Conservation (phyloP, 1,140 invertebrate species). For the Tigriopus japonicus region DNA sequence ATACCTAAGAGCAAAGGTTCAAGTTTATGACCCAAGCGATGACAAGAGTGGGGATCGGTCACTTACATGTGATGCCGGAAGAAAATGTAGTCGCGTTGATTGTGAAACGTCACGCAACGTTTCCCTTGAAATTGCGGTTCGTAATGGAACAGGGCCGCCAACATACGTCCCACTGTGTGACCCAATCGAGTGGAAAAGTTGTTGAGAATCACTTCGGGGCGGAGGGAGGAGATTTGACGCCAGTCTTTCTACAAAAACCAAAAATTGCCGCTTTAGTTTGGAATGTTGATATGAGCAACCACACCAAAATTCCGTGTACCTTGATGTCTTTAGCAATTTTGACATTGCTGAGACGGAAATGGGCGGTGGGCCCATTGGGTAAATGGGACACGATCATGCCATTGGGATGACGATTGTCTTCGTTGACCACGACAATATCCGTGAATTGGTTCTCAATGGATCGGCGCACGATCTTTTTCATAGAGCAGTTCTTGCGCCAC, state of each 20-base stretch:
- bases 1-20: slow-evolving; percentile 41
- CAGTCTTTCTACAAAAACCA: slow-evolving; percentile 9
- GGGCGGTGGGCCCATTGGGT: slow-evolving; percentile 83
- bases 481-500: slow-evolving; percentile 57
- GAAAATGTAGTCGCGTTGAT: slow-evolving; percentile 97
- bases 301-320: slow-evolving; percentile 16
- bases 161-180: slow-evolving; percentile 67
- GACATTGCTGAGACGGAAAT: slow-evolving; percentile 56
- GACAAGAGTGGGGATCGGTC: background rate
- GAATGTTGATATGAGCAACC: background rate
- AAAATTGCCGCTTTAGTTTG: background rate
- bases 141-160: slow-evolving; percentile 90
- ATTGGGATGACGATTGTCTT: slow-evolving; percentile 68
- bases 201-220: slow-evolving; percentile 87
- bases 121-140: slow-evolving; percentile 83
- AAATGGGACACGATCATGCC: slow-evolving; percentile 79
- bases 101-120: slow-evolving; percentile 88
- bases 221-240: slow-evolving; percentile 45
- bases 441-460: slow-evolving; percentile 57
- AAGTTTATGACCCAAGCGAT: background rate
- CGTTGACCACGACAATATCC: slow-evolving; percentile 81
- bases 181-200: slow-evolving; percentile 91
- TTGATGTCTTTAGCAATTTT: slow-evolving; percentile 55
- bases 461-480: slow-evolving; percentile 78
- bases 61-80: slow-evolving; percentile 75